Evolutionary conservation across 2,113 vertebrate genomes (phyloP).

Genomic region (Archocentrus centrarchus): DNA sequence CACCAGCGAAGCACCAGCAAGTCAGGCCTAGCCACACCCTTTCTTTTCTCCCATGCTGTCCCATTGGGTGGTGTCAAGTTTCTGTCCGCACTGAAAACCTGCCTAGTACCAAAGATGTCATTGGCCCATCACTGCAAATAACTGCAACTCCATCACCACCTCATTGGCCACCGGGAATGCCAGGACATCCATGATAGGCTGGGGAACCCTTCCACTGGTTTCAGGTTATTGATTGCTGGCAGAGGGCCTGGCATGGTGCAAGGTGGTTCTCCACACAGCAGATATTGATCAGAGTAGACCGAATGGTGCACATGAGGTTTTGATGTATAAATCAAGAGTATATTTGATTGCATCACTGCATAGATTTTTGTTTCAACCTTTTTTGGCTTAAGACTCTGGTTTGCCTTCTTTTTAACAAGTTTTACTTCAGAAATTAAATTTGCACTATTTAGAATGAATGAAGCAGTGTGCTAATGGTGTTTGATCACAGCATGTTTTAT

Average conservation of each 20-base stretch:
- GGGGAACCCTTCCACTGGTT: slow-evolving; percentile 41
- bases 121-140: slow-evolving; percentile 64
- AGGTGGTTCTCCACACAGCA: slow-evolving; percentile 43
- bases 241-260: slow-evolving; percentile 37
- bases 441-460: background rate
- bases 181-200: slow-evolving; percentile 52
- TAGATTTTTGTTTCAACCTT: background rate
- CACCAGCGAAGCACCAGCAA: slow-evolving; percentile 64
- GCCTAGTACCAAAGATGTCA: slow-evolving; percentile 72
- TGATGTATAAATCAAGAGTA: slow-evolving; percentile 8
- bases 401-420: background rate
- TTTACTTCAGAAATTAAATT: background rate
- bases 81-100: slow-evolving; percentile 68
- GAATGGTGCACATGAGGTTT: slow-evolving; percentile 8
- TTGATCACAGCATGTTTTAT: slow-evolving; percentile 10
- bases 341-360: background rate
- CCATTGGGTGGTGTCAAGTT: slow-evolving; percentile 73
- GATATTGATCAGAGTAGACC: slow-evolving; percentile 45
- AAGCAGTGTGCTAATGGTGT: background rate
- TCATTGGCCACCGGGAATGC: slow-evolving; percentile 65
- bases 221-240: slow-evolving; percentile 56
- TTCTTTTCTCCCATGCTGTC: slow-evolving; percentile 54
- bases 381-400: background rate
- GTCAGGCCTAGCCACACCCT: slow-evolving; percentile 73
- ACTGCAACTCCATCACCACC: slow-evolving; percentile 57